A percentile compares a stretch with the other conserved stretches of the same genome.
Evolutionary conservation across 2,888 invertebrate species (phyloP).

Genomic region (Hypsopygia costalis): DNA sequence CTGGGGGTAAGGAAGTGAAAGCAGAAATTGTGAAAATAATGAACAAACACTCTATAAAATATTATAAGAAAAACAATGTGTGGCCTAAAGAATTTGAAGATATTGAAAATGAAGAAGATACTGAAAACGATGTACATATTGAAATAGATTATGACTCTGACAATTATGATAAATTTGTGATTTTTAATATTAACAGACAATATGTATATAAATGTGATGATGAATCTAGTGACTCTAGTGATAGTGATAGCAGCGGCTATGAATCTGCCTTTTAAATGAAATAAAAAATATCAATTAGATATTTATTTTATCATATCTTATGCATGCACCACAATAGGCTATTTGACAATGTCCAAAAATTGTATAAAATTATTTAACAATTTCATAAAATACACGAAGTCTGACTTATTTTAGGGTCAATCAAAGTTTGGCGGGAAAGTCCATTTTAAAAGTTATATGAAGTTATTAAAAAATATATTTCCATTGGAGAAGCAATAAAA

Average conservation of each 20-base stretch:
- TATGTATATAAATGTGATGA: slow-evolving; percentile 41
- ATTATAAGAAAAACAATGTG: slow-evolving; percentile 79
- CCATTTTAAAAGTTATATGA: no score
- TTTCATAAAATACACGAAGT: no score
- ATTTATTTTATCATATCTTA: no score
- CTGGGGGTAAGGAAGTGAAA: slow-evolving; percentile 96
- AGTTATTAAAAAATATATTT: no score
- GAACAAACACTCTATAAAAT: slow-evolving; percentile 84
- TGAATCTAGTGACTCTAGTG: slow-evolving; percentile 32
- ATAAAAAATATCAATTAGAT: background rate
- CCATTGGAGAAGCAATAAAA: no score
- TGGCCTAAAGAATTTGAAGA: slow-evolving; percentile 70
- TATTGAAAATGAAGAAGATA: no score
- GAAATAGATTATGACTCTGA: slow-evolving; percentile 55
- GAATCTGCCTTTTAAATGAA: slow-evolving; percentile 15
- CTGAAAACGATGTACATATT: slow-evolving; percentile 43
- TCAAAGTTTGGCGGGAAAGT: no score
- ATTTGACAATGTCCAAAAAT: no score
- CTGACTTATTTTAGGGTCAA: no score
- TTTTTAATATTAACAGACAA: slow-evolving; percentile 82
- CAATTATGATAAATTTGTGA: slow-evolving; percentile 76
- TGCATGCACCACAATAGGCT: no score
- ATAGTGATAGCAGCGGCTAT: slow-evolving; percentile 16
- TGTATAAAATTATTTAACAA: no score
- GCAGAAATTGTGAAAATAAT: slow-evolving; percentile 92